phyloP scores from a whole-genome alignment of 2,888 invertebrate genomes.

The Plusia festucae region DNA sequence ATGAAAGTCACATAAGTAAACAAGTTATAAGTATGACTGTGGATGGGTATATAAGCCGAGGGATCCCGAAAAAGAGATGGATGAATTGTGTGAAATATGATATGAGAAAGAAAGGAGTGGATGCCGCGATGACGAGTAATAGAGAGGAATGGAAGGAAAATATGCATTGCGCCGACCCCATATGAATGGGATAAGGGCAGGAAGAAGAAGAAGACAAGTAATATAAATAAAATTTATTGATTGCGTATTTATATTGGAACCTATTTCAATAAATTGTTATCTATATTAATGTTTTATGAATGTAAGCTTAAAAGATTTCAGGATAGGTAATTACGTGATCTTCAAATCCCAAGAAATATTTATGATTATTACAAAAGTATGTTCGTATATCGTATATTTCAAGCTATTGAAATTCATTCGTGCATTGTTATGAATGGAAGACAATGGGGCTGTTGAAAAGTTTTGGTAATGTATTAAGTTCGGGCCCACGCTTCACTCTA shows the following conservation, averaged over 20 bases:
- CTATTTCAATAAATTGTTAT: not conserved
- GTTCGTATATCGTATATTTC: conserved; percentile 26
- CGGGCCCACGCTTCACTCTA: conserved; percentile 47
- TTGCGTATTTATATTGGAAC: not conserved
- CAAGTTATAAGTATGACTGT: too few species aligned
- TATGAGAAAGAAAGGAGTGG: too few species aligned
- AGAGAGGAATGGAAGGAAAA: too few species aligned
- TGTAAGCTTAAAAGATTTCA: not conserved
- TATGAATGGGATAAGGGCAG: too few species aligned
- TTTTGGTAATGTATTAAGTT: conserved; percentile 51
- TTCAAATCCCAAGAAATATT: conserved; percentile 9
- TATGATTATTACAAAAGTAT: conserved; percentile 30
- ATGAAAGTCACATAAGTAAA: too few species aligned
- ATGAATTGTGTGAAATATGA: too few species aligned
- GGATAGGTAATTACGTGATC: conserved; percentile 9
- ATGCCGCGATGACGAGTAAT: too few species aligned
- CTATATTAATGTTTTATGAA: not conserved
- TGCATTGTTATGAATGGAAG: conserved; percentile 52
- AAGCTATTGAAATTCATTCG: conserved; percentile 54
- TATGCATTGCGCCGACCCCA: too few species aligned
- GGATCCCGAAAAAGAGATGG: too few species aligned
- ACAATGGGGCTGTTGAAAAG: conserved; percentile 54
- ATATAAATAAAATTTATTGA: not conserved
- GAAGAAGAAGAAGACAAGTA: too few species aligned
- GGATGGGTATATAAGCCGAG: too few species aligned